Percentiles rank a stretch among this genome's conserved stretches.
Conservation (phyloP, 2,113 vertebrate genomes). For the Engystomops pustulosus region DNA sequence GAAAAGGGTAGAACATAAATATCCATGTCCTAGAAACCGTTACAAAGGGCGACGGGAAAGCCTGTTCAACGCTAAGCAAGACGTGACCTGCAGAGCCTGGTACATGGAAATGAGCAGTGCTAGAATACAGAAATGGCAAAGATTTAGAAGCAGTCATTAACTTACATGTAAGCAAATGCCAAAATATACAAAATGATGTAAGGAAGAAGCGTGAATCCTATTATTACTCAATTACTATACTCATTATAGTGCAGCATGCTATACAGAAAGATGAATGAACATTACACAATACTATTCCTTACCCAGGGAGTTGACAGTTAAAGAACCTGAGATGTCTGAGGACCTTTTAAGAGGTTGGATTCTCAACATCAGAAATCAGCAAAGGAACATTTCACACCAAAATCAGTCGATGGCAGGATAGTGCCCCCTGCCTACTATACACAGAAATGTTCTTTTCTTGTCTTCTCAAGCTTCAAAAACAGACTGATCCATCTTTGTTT, state of each 20-base stretch:
- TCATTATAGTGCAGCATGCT: neutral
- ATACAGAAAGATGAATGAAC: neutral
- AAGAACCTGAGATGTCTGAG: neutral
- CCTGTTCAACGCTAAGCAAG: no score
- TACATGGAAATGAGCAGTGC: neutral
- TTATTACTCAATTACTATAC: no score
- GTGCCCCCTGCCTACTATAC: conserved; percentile 22
- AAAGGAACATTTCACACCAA: neutral
- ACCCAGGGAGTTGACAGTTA: neutral
- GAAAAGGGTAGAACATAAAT: no score
- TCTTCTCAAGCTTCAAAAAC: neutral
- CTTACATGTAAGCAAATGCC: neutral
- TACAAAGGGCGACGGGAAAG: no score
- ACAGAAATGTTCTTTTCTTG: neutral
- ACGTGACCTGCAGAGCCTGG: no score
- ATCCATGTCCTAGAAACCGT: no score
- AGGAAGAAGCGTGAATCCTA: neutral
- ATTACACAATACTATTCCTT: neutral
- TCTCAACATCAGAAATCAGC: neutral
- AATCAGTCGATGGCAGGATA: conserved; percentile 26
- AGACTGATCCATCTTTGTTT: neutral
- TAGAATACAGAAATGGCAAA: neutral
- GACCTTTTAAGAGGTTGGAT: conserved; percentile 3
- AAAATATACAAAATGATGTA: neutral
- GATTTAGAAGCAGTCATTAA: no score